Base-by-base conservation (phyloP, 1,140 invertebrate species). In the Panagrolaimus sp. region DNA sequence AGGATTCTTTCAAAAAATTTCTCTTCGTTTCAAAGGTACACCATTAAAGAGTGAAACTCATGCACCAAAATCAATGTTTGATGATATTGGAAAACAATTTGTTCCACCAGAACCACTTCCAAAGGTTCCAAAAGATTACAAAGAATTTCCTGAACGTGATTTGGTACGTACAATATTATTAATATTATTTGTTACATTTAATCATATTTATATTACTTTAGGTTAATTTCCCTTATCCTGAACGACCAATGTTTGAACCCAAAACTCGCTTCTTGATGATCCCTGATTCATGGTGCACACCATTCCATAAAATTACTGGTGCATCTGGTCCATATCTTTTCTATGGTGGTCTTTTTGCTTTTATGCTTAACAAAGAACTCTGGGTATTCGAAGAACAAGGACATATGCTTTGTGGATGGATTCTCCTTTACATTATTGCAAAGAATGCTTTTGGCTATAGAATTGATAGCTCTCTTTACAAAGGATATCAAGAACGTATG, bases 371-470 rank as follows among this genome's bases (percentile, higher is more conserved):
- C 69, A 81, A 81, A 66, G 79, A 81, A 51, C 66, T 75, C 51
- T 81, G 79, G 66, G 76, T 80, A 11, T 80, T 81, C 67, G 79
- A 83, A 63, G 79, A 83, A 62, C 71, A 82, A 63, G 77, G 70
- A 61, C 73, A 77, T 62, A 68, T 80, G 68, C 68, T 80, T 45
- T 70, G 67, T 48, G 79, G 81, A 47, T 77, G 72, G 71, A 74
- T 80, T 53, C 42, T 67, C 2, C 70, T 80, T 63, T 81, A 82
- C 48, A 44, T 76, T 4, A 46, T 81, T 44, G 43, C 71, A 42
- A 72, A 72, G 57, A 72, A 69, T 43, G 71, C 67, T 46, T 72
- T 80, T 47, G 73, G 79, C 63, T 83, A 71, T 74, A 69, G 72
- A 61, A 43, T 73, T 31, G 81, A 83, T 66, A 72, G 82, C 9